Evolutionary conservation across 2,888 invertebrate genomes (phyloP).

Genomic region (Torymus aiolomorphi): DNA sequence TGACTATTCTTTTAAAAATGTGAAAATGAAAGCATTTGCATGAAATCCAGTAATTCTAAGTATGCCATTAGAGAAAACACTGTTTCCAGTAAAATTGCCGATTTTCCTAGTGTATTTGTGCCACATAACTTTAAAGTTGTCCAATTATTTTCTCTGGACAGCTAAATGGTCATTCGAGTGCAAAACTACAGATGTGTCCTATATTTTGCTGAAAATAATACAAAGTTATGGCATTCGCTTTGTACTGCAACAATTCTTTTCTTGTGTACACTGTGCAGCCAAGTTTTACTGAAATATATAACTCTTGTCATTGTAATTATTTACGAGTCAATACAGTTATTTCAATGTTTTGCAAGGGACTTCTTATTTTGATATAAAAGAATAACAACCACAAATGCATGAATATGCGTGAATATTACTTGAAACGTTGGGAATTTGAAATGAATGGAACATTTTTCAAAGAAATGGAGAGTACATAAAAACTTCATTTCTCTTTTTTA

Average conservation of each 20-base stretch:
- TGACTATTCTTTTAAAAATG: neutral
- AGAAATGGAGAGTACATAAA: no score
- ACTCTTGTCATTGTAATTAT: neutral
- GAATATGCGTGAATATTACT: no score
- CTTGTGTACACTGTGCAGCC: neutral
- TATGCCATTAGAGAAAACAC: neutral
- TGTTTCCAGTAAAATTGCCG: neutral
- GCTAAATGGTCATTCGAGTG: constrained; percentile 3
- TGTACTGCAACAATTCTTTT: constrained; percentile 8
- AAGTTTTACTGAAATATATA: constrained; percentile 8
- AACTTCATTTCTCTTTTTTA: no score
- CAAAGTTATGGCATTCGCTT: neutral
- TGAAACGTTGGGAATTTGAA: no score
- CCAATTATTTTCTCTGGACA: constrained; percentile 16
- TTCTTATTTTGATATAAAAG: neutral
- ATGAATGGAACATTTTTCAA: no score
- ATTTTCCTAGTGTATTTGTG: neutral
- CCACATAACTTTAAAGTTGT: neutral
- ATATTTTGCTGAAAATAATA: constrained; percentile 22
- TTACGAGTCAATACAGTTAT: neutral
- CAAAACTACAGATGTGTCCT: constrained; percentile 7
- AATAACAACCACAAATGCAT: neutral
- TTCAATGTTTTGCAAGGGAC: neutral
- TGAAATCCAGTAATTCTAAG: no score
- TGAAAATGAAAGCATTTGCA: neutral